Conservation (phyloP, 2,113 vertebrate species). For the Tautogolabrus adspersus region DNA sequence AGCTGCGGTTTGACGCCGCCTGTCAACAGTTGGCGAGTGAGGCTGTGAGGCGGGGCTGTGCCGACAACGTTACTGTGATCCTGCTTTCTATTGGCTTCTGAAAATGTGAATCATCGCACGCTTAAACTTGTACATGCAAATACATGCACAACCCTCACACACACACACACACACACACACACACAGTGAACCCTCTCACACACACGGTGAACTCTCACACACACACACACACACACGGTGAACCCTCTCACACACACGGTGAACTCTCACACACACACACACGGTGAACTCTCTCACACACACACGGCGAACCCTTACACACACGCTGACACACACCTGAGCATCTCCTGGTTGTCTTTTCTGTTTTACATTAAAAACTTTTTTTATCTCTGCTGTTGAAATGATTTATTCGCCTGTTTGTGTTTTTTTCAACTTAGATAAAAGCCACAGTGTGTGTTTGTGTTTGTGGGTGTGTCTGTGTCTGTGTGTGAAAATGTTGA, state of each 20-base stretch:
- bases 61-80: conserved; percentile 96
- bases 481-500: too few species aligned
- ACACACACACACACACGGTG: conserved; percentile 17
- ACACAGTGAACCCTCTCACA: too few species aligned
- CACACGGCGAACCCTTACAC: conserved; percentile 5
- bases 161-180: too few species aligned
- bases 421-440: neutral
- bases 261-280: conserved; percentile 9
- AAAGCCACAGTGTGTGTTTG: too few species aligned
- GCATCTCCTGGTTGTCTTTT: neutral
- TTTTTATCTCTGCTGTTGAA: conserved; percentile 10
- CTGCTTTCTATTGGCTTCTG: conserved; percentile 88
- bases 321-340: neutral
- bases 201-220: too few species aligned
- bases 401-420: neutral
- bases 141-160: neutral
- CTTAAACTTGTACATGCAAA: conserved; percentile 3
- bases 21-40: conserved; percentile 92
- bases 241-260: conserved; percentile 15
- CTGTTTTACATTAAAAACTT: conserved; percentile 56
- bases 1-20: conserved; percentile 84
- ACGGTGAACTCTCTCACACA: too few species aligned
- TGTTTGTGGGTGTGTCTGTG: too few species aligned
- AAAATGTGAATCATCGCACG: conserved; percentile 45
- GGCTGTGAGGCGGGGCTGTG: conserved; percentile 93